phyloP scores from a whole-genome alignment of 1,140 invertebrate species.

The Onthophagus taurus region DNA sequence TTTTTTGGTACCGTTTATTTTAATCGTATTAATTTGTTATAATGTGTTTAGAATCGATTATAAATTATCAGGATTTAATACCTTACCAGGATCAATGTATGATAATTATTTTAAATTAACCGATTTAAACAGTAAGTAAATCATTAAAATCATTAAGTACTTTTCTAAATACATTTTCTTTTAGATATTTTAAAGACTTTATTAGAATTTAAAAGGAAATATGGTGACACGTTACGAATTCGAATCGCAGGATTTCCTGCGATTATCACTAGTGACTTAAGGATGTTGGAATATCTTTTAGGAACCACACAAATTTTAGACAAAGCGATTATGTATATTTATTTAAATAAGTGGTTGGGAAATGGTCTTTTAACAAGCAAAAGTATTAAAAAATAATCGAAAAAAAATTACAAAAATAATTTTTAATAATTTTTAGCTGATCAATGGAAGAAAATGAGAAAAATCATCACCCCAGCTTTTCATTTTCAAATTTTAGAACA shows the following conservation, averaged over 20 bases:
- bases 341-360: slow-evolving; percentile 12
- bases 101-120: no score
- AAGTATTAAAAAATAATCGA: not conserved
- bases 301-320: slow-evolving; percentile 7
- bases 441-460: slow-evolving; percentile 69
- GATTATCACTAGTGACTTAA: not conserved
- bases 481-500: slow-evolving; percentile 78
- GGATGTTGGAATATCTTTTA: slow-evolving; percentile 5
- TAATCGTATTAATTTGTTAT: no score
- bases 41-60: no score
- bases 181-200: no score
- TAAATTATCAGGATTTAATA: no score
- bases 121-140: no score
- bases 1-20: no score
- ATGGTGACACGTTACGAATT: not conserved
- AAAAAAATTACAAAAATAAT: not conserved
- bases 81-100: no score
- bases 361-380: slow-evolving; percentile 12
- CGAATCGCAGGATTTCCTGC: not conserved
- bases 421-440: slow-evolving; percentile 29
- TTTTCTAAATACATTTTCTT: no score
- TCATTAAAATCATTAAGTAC: no score
- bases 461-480: slow-evolving; percentile 77
- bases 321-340: slow-evolving; percentile 9
- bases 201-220: no score